These are phyloP conservation scores for Xenops minutus DNA, from an alignment of 2,797 vertebrate species.

Conservation along the genomic window DNA sequence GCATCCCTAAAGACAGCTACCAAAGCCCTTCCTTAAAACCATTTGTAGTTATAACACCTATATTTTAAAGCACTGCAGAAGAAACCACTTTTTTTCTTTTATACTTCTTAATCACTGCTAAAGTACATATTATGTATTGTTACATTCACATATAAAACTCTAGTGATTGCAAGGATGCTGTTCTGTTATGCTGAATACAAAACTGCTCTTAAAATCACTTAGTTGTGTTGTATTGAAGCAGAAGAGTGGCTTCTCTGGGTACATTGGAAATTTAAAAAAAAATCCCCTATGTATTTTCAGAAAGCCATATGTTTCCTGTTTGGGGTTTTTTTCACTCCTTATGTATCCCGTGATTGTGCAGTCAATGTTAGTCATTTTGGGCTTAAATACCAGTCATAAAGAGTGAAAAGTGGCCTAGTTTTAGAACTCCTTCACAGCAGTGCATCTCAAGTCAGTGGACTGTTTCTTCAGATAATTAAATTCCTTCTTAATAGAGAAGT, in stretches of 20 bases:
- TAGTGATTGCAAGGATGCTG: neutral
- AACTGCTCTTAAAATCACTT: neutral
- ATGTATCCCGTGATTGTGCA: neutral
- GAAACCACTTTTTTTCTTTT: neutral
- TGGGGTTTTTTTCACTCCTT: neutral
- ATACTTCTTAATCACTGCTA: neutral
- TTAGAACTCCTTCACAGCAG: neutral
- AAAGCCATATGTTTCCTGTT: neutral
- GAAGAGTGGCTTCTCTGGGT: neutral
- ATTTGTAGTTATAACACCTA: neutral
- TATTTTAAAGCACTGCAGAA: neutral
- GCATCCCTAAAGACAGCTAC: neutral
- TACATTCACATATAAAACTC: neutral
- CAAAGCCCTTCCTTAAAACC: neutral
- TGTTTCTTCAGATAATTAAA: neutral
- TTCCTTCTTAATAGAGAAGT: neutral
- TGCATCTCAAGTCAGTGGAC: neutral
- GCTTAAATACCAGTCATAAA: neutral
- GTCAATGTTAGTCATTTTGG: neutral
- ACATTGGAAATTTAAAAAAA: neutral
- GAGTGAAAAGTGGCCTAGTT: neutral
- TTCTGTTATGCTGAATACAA: neutral
- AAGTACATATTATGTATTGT: neutral
- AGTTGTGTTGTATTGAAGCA: neutral
- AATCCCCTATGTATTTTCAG: neutral